Evolutionary conservation across 2,797 vertebrate genomes (phyloP).

Genomic region (Babyrousa celebensis): DNA sequence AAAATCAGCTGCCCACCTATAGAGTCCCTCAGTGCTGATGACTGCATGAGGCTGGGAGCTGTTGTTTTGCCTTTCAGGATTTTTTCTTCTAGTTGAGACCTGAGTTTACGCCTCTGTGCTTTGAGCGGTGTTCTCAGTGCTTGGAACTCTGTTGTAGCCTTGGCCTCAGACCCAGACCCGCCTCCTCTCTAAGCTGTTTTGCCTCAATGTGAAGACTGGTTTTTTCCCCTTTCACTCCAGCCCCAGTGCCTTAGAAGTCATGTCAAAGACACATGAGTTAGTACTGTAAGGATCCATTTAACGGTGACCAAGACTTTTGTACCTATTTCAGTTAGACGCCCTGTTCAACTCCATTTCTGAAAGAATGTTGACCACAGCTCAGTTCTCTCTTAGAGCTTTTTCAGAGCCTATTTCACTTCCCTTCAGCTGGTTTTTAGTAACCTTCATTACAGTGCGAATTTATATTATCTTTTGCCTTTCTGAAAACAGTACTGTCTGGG

Average conservation of each 20-base stretch:
- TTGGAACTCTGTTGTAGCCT: background rate
- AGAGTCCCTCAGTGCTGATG: background rate
- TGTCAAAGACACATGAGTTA: background rate
- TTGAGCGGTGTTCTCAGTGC: background rate
- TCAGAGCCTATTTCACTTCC: background rate
- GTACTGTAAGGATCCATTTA: background rate
- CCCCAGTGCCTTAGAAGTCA: background rate
- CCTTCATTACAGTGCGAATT: background rate
- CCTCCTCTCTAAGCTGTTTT: background rate
- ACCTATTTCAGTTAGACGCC: background rate
- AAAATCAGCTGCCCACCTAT: background rate
- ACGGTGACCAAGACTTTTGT: background rate
- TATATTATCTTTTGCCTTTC: background rate
- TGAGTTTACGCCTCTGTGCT: background rate
- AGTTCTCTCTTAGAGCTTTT: background rate
- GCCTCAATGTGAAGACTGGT: background rate
- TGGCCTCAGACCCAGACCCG: background rate
- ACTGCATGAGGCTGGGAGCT: background rate
- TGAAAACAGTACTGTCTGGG: background rate
- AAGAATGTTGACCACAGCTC: background rate
- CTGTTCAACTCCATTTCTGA: background rate
- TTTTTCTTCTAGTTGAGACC: background rate
- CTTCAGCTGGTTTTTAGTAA: background rate
- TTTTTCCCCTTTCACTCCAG: background rate
- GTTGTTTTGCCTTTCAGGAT: background rate